Evolutionary conservation across 2,797 vertebrate species (phyloP).

Genomic region (Pangasius krempfi): DNA sequence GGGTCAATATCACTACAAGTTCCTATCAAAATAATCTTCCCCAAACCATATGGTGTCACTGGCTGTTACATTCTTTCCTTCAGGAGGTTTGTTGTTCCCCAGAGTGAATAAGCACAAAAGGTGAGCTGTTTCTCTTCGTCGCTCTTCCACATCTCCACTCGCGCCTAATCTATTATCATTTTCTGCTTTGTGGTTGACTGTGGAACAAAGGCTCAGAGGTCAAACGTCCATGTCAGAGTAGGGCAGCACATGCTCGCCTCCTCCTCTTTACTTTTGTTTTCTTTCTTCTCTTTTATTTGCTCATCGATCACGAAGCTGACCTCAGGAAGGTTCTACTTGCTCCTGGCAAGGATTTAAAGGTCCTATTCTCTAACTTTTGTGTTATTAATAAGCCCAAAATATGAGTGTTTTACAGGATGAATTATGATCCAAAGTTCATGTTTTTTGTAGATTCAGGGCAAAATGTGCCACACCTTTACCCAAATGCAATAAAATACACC

Average conservation of each 20-base stretch:
- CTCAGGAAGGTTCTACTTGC: constrained; percentile 41
- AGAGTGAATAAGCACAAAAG: constrained; percentile 66
- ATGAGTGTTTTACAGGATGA: background rate
- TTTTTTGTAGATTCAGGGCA: background rate
- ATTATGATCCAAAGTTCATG: background rate
- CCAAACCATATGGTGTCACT: constrained; percentile 18
- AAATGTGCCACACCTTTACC: background rate
- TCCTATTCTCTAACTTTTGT: background rate
- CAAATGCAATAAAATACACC: background rate
- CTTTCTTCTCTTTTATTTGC: constrained; percentile 63
- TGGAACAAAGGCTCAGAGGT: constrained; percentile 71
- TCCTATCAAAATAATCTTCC: constrained; percentile 68
- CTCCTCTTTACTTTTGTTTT: constrained; percentile 46
- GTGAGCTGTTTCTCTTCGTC: constrained; percentile 63
- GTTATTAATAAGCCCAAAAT: background rate
- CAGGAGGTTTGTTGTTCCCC: constrained; percentile 66
- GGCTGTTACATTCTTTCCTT: constrained; percentile 60
- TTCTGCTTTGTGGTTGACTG: constrained; percentile 72
- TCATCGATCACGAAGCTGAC: constrained; percentile 66
- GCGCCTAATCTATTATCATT: constrained; percentile 54
- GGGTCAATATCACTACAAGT: constrained; percentile 43
- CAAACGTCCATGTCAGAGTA: constrained; percentile 57
- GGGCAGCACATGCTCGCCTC: constrained; percentile 26
- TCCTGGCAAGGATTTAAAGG: constrained; percentile 17
- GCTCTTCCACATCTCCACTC: background rate